Conservation (phyloP, 2,797 vertebrate genomes). For the Ficedula albicollis region DNA sequence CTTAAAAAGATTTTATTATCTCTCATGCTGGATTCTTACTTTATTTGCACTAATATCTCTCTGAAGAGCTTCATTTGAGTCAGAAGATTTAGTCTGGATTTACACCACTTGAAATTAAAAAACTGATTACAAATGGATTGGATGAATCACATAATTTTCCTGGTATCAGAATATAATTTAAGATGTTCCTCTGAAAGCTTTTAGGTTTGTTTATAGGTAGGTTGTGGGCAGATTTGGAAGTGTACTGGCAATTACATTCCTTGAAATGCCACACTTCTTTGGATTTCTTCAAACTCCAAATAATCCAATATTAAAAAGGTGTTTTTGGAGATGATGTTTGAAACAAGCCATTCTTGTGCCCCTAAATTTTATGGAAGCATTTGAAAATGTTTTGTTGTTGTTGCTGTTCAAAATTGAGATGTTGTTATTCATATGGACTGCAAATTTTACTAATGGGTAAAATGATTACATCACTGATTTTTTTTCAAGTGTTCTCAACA, state of each 20-base stretch:
- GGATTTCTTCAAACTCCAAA: background rate
- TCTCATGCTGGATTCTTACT: background rate
- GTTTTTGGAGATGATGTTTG: background rate
- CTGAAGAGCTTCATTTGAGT: background rate
- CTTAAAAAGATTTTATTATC: background rate
- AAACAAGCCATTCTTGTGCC: background rate
- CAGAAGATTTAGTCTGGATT: background rate
- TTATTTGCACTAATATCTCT: background rate
- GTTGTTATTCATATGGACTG: background rate
- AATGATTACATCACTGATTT: background rate
- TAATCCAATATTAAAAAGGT: background rate
- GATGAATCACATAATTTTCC: background rate
- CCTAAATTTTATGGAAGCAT: background rate
- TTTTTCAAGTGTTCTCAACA: background rate
- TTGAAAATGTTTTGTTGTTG: background rate
- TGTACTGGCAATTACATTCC: background rate
- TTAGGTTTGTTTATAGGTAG: background rate
- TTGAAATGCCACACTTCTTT: background rate
- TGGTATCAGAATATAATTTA: background rate
- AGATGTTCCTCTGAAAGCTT: background rate
- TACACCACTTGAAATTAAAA: background rate
- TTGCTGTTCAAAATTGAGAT: no score
- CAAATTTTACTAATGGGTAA: background rate
- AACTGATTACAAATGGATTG: background rate
- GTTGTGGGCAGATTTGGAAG: background rate